phyloP scores from a whole-genome alignment of 2,888 invertebrate genomes.

The Entomobrya multifasciata region DNA sequence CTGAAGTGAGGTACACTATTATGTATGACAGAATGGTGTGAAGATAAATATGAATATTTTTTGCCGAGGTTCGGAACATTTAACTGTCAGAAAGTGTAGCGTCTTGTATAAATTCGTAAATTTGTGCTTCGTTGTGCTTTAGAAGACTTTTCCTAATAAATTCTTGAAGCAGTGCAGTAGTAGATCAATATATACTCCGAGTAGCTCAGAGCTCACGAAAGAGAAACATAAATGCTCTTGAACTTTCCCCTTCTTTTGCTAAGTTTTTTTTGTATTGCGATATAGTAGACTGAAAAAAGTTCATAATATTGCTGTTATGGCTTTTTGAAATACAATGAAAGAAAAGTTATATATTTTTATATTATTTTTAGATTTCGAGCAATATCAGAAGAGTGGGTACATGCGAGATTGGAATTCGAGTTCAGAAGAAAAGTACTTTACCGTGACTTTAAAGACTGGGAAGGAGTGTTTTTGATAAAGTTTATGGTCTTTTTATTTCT shows the following conservation, averaged over 20 bases:
- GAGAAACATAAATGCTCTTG: constrained; percentile 44
- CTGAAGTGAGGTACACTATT: too few relatives aligned
- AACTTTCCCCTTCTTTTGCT: constrained; percentile 38
- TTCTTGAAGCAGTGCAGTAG: too few relatives aligned
- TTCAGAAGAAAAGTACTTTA: not conserved
- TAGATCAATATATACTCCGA: not conserved
- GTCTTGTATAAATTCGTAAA: too few relatives aligned
- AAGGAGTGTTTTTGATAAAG: constrained; percentile 57
- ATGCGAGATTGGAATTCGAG: not conserved
- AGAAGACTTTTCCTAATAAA: too few relatives aligned
- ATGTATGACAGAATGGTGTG: too few relatives aligned
- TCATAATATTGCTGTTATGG: constrained; percentile 16
- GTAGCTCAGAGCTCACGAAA: constrained; percentile 9
- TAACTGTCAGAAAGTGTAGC: too few relatives aligned
- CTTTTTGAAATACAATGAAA: constrained; percentile 26
- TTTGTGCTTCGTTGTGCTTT: too few relatives aligned
- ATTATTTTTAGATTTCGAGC: not conserved
- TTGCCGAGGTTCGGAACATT: too few relatives aligned
- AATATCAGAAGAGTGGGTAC: not conserved
- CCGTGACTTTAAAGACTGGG: constrained; percentile 13
- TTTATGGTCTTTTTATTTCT: constrained; percentile 68
- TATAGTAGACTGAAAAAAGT: constrained; percentile 27
- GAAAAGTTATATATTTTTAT: not conserved
- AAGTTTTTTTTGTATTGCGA: too few relatives aligned
- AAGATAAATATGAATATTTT: too few relatives aligned